Evolutionary conservation across 2,888 invertebrate species (phyloP).

Genomic region (Aphidius colemani): DNA sequence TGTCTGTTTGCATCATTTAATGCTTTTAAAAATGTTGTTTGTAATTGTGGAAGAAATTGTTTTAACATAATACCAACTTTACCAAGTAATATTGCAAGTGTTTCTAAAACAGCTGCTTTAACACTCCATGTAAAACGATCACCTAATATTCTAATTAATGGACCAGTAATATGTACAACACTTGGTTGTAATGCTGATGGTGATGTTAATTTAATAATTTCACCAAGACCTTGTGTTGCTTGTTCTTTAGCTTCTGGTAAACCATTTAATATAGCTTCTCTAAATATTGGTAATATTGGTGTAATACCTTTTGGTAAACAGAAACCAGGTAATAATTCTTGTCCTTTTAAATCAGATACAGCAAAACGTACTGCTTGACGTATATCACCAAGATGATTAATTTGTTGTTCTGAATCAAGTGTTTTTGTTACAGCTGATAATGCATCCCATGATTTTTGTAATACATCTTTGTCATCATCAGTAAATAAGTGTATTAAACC

Average conservation of each 20-base stretch:
- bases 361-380: slow-evolving; percentile 92
- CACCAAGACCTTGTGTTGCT: slow-evolving; percentile 85
- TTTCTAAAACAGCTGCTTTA: slow-evolving; percentile 94
- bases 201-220: slow-evolving; percentile 82
- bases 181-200: slow-evolving; percentile 90
- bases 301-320: slow-evolving; percentile 93
- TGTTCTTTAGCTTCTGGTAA: slow-evolving; percentile 94
- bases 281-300: slow-evolving; percentile 91
- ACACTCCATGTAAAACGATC: slow-evolving; percentile 93
- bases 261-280: slow-evolving; percentile 95
- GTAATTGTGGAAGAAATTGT: slow-evolving; percentile 97
- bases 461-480: slow-evolving; percentile 78
- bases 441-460: slow-evolving; percentile 90
- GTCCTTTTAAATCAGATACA: slow-evolving; percentile 79
- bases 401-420: slow-evolving; percentile 81
- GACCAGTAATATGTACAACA: slow-evolving; percentile 96
- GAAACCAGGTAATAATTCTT: slow-evolving; percentile 85
- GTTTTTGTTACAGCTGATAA: slow-evolving; percentile 87
- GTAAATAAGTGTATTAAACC: slow-evolving; percentile 86
- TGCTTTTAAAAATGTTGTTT: slow-evolving; percentile 97
- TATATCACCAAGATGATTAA: slow-evolving; percentile 85
- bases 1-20: slow-evolving; percentile 85
- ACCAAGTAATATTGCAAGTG: slow-evolving; percentile 85
- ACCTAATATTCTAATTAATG: slow-evolving; percentile 95
- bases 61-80: slow-evolving; percentile 95